These are phyloP conservation scores for Rhinolophus sinicus DNA, from an alignment of 2,113 vertebrate species.

Conservation along the genomic window DNA sequence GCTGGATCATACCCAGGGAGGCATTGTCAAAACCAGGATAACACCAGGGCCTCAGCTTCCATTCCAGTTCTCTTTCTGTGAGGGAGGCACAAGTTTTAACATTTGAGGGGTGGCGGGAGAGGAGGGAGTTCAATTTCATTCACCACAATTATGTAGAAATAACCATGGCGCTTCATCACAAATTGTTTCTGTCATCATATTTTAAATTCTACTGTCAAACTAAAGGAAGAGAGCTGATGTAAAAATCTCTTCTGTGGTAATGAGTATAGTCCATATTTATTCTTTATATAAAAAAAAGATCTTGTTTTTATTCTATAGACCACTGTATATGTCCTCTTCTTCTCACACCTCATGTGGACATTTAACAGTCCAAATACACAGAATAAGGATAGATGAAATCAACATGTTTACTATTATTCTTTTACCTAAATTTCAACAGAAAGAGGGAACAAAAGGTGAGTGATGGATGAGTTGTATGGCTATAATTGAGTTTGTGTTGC, in stretches of 20 bases:
- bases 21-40: not conserved
- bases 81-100: not conserved
- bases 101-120: not conserved
- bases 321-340: not conserved
- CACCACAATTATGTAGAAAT: slow-evolving; percentile 40
- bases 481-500: slow-evolving; percentile 70
- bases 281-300: not conserved
- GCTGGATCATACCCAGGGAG: not conserved
- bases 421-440: slow-evolving; percentile 61
- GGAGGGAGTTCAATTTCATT: not conserved
- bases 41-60: not conserved
- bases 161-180: slow-evolving; percentile 17
- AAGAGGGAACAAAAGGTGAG: slow-evolving; percentile 64
- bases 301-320: not conserved
- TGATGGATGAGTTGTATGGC: slow-evolving; percentile 44
- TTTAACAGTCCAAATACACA: slow-evolving; percentile 27
- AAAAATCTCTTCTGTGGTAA: slow-evolving; percentile 3
- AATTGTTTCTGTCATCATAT: slow-evolving; percentile 35
- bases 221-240: slow-evolving; percentile 31
- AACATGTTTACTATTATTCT: slow-evolving; percentile 54
- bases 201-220: slow-evolving; percentile 58
- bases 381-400: slow-evolving; percentile 51
- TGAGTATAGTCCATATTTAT: slow-evolving; percentile 9
- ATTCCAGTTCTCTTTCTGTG: not conserved
- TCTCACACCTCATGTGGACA: not conserved